A percentile compares a stretch with the other conserved stretches of the same genome.
Evolutionary conservation across 1,140 invertebrate genomes (phyloP).

Genomic region (Elymnias hypermnestra): DNA sequence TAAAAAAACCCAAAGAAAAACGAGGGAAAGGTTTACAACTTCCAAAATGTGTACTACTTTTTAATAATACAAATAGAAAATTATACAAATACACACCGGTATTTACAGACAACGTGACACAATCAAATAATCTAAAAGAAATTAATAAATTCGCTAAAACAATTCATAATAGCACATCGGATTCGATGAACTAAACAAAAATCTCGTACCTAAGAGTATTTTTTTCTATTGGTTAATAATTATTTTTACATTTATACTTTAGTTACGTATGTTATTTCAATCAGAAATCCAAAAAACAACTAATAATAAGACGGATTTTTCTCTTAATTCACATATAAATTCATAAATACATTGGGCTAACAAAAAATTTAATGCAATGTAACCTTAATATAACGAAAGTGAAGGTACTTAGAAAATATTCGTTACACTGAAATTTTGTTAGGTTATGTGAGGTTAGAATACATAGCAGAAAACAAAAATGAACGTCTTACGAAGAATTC

Average conservation of each 20-base stretch:
- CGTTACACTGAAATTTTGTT: too few relatives aligned
- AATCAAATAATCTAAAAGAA: constrained; percentile 49
- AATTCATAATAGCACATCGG: constrained; percentile 58
- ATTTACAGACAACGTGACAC: constrained; percentile 64
- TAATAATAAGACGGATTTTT: constrained; percentile 63
- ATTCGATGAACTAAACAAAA: constrained; percentile 59
- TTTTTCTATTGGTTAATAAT: constrained; percentile 55
- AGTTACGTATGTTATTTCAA: constrained; percentile 67
- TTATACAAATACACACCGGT: constrained; percentile 56
- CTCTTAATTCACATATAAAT: constrained; percentile 39
- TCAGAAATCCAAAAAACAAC: constrained; percentile 57
- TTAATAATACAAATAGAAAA: constrained; percentile 46
- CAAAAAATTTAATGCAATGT: too few relatives aligned
- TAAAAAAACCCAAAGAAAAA: constrained; percentile 28
- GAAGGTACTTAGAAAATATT: too few relatives aligned
- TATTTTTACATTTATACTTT: constrained; percentile 60
- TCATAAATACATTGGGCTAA: constrained; percentile 15
- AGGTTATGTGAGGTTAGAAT: too few relatives aligned
- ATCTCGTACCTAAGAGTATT: constrained; percentile 55
- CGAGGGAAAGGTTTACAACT: constrained; percentile 32
- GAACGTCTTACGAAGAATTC: too few relatives aligned
- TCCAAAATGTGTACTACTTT: constrained; percentile 29
- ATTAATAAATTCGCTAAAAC: constrained; percentile 72
- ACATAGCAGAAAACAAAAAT: too few relatives aligned
- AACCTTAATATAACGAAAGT: too few relatives aligned